Conservation (phyloP, 2,113 vertebrate species). For the Rutilus rutilus region DNA sequence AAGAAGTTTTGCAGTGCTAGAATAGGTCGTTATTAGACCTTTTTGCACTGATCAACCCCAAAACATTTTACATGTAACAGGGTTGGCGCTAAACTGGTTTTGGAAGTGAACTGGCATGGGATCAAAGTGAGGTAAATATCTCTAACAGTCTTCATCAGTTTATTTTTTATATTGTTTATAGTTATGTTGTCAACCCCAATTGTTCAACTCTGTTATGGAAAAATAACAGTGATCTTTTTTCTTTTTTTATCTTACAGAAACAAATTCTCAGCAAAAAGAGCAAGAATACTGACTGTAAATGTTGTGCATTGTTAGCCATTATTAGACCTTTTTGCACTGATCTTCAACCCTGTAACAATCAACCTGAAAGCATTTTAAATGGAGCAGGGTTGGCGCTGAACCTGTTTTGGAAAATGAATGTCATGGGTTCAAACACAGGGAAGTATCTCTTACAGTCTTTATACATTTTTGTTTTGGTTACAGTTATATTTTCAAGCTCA, state of each 20-base stretch:
- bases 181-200: neutral
- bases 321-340: neutral
- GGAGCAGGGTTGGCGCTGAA: neutral
- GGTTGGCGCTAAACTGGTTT: neutral
- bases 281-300: neutral
- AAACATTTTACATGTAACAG: neutral
- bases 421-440: neutral
- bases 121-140: neutral
- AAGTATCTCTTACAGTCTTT: neutral
- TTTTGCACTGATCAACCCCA: neutral
- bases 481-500: neutral
- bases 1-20: neutral
- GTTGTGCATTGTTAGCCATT: neutral
- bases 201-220: neutral
- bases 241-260: neutral
- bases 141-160: neutral
- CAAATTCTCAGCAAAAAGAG: neutral
- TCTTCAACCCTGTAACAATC: neutral
- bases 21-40: neutral
- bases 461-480: neutral
- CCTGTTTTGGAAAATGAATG: neutral
- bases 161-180: neutral
- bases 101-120: neutral
- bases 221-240: no score
- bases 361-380: neutral